Evolutionary conservation across 2,113 vertebrate species (phyloP).

Genomic region (Dasyprocta punctata): DNA sequence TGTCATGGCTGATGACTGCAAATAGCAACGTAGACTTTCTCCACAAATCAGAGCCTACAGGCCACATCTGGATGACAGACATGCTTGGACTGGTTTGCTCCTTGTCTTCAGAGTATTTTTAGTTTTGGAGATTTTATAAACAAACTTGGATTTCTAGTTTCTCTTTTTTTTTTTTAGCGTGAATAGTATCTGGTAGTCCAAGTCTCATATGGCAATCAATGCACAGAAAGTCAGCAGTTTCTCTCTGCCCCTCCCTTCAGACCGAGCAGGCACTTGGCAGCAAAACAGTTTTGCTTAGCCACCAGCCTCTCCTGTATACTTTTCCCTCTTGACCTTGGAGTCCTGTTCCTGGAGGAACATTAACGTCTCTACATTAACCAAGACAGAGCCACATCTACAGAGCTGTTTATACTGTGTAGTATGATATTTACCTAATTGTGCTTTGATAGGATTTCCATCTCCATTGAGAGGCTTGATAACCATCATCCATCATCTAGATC

Average conservation of each 20-base stretch:
- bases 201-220: not conserved
- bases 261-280: not conserved
- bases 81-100: not conserved
- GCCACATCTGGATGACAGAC: not conserved
- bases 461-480: not conserved
- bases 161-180: not conserved
- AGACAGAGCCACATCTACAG: not conserved
- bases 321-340: not conserved
- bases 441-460: not conserved
- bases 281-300: not conserved
- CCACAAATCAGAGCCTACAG: not conserved
- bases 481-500: not conserved
- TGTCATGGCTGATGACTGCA: not conserved
- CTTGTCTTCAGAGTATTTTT: slow-evolving; percentile 22
- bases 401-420: not conserved
- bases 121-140: slow-evolving; percentile 11
- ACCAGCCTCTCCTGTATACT: not conserved
- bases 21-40: not conserved
- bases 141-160: slow-evolving; percentile 20
- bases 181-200: not conserved
- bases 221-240: not conserved
- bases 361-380: not conserved
- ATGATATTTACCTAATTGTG: not conserved
- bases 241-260: too few species aligned
- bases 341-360: not conserved